These are phyloP conservation scores for Takifugu rubripes DNA, from an alignment of 2,797 vertebrate genomes.

Conservation along the genomic window DNA sequence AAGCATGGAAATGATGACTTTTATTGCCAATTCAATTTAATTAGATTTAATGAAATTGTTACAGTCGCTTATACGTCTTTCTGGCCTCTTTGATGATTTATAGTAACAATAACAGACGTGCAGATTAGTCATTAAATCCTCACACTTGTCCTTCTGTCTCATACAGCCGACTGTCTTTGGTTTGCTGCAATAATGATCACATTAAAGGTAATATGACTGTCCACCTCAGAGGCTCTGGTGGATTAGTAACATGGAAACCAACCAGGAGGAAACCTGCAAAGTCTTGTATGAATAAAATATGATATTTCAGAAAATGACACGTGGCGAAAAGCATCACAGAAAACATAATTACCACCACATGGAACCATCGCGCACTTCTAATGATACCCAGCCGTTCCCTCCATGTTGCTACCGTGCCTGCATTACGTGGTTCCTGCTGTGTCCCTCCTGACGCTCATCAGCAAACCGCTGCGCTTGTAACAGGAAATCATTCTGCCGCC, in stretches of 20 bases:
- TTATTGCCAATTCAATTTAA: conserved; percentile 74
- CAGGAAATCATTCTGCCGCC: conserved; percentile 70
- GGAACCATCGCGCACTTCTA: conserved; percentile 33
- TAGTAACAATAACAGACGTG: conserved; percentile 72
- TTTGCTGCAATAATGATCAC: conserved; percentile 58
- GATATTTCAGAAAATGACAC: conserved; percentile 15
- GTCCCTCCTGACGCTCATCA: conserved; percentile 57
- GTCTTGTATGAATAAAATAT: background rate
- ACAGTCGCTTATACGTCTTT: conserved; percentile 69
- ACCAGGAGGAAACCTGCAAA: background rate
- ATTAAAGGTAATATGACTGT: conserved; percentile 65
- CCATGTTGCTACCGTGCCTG: conserved; percentile 27
- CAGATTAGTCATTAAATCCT: conserved; percentile 71
- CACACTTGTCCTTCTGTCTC: conserved; percentile 52
- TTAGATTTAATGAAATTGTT: conserved; percentile 75
- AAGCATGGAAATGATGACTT: conserved; percentile 68
- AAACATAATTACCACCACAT: conserved; percentile 15
- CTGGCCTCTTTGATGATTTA: conserved; percentile 63
- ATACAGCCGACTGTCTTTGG: conserved; percentile 56
- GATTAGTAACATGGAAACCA: conserved; percentile 30
- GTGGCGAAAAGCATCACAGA: conserved; percentile 11
- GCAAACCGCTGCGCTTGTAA: conserved; percentile 59
- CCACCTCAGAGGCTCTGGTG: conserved; percentile 39
- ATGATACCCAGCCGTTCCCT: conserved; percentile 32
- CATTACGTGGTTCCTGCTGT: conserved; percentile 35